These are phyloP conservation scores for Urocyon cinereoargenteus DNA, from an alignment of 2,797 vertebrate genomes.

Conservation along the genomic window DNA sequence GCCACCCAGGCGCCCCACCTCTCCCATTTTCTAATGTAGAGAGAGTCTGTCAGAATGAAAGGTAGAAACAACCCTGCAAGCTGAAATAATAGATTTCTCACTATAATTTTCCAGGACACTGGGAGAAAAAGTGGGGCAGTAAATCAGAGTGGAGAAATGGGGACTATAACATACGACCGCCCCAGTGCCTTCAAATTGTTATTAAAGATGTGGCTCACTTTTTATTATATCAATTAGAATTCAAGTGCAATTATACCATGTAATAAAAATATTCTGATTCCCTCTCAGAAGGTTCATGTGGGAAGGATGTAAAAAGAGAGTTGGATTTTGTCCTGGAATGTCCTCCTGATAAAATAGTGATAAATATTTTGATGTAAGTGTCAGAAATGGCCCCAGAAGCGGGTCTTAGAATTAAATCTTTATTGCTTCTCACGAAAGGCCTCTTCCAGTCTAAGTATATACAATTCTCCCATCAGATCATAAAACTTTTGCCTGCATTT, in stretches of 20 bases:
- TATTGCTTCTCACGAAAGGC: not conserved
- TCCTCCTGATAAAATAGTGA: conserved; percentile 42
- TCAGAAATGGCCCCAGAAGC: conserved; percentile 29
- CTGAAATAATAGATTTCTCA: conserved; percentile 20
- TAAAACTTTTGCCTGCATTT: conserved; percentile 1
- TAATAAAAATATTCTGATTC: conserved; percentile 32
- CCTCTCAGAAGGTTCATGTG: not conserved
- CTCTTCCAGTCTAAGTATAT: conserved; percentile 14
- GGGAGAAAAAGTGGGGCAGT: not conserved
- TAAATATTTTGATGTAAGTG: conserved; percentile 40
- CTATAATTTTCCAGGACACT: not conserved
- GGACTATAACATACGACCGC: not conserved
- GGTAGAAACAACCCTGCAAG: not conserved
- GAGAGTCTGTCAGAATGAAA: not conserved
- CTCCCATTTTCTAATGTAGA: conserved; percentile 20
- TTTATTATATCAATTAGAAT: conserved; percentile 51
- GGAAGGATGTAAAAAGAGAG: conserved; percentile 19
- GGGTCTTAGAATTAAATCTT: conserved; percentile 14
- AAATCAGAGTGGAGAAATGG: not conserved
- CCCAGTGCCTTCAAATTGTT: not conserved
- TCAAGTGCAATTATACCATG: not conserved
- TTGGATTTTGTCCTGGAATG: conserved; percentile 38
- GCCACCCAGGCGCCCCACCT: too few species aligned
- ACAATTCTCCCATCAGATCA: not conserved
- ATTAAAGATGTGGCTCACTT: conserved; percentile 8